These are phyloP conservation scores for Malurus melanocephalus DNA, from an alignment of 2,113 vertebrate genomes.

Conservation along the genomic window DNA sequence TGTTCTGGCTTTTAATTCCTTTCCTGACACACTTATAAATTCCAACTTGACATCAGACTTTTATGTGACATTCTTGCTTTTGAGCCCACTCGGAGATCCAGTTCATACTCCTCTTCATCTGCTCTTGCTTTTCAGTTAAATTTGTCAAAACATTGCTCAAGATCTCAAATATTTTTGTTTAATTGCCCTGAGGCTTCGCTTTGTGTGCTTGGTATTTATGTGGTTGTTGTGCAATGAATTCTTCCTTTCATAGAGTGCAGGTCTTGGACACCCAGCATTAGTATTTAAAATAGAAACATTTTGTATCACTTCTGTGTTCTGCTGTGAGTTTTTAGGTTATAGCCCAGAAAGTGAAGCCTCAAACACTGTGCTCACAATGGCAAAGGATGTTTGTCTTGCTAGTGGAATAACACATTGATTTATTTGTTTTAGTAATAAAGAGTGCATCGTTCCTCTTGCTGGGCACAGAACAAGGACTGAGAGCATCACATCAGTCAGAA, in stretches of 20 bases:
- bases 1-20: background rate
- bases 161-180: background rate
- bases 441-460: slow-evolving; percentile 62
- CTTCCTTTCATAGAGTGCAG: background rate
- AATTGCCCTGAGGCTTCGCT: background rate
- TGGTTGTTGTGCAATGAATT: background rate
- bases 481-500: slow-evolving; percentile 79
- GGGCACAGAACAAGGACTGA: slow-evolving; percentile 78
- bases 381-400: background rate
- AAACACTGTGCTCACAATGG: background rate
- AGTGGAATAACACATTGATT: background rate
- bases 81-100: background rate
- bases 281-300: background rate
- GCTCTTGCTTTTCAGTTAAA: background rate
- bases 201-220: background rate
- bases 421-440: slow-evolving; percentile 75
- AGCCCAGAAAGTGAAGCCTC: background rate
- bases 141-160: background rate
- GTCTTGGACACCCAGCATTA: background rate
- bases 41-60: background rate
- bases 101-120: background rate
- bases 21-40: background rate
- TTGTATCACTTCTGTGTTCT: background rate
- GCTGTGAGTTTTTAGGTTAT: background rate
- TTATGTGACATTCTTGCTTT: background rate